Evolutionary conservation across 2,797 vertebrate species (phyloP), one percentile per base, ranked within the genome.

Genomic region (Microhierax caerulescens): DNA sequence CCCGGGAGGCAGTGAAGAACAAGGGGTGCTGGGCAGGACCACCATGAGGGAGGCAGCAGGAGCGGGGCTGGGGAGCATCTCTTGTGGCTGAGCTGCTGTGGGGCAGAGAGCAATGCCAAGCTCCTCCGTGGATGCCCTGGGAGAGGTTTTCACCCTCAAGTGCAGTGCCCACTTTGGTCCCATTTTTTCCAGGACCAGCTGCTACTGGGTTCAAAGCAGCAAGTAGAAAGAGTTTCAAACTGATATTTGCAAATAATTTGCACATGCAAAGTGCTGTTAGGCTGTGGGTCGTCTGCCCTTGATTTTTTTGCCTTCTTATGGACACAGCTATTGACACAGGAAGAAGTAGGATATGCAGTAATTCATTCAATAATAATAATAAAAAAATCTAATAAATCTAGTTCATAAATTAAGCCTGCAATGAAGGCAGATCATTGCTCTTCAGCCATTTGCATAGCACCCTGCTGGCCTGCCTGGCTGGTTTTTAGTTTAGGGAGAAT

Each of bases 151-250:
- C 63, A 34, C 54, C 57, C 56, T 78, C 36, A 85, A 9, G 16
- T 57, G 25, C 65, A 51, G 27, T 59, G 36, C 86, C 60, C 79
- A 50, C 9, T 88, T 74, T 3, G 53, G 56, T 67, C 75, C 90
- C 63, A 72, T 72, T 93, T 77, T 43, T 89, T 93, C 61, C n/a
- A 79, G 85, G 85, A 91, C 69, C 85, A 96, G 73, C 91, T 96
- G 93, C 74, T 86, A 39, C 50, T 78, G 8, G 4, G 61, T 70
- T 47, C 47, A 93, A 93, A 80, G 12, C 14, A 63, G 24, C 21
- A 51, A 65, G 41, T 4, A 34, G 48, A 92, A 61, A 36, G 88
- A n/a, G 25, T 50, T 96, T 94, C 88, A 88, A 77, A 76, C 3
- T 67, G 75, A 15, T 75, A 53, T 41, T 82, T 50, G 56, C 32